Evolutionary conservation across 2,797 vertebrate species (phyloP).

Genomic region (Paedocypris micromegethes): DNA sequence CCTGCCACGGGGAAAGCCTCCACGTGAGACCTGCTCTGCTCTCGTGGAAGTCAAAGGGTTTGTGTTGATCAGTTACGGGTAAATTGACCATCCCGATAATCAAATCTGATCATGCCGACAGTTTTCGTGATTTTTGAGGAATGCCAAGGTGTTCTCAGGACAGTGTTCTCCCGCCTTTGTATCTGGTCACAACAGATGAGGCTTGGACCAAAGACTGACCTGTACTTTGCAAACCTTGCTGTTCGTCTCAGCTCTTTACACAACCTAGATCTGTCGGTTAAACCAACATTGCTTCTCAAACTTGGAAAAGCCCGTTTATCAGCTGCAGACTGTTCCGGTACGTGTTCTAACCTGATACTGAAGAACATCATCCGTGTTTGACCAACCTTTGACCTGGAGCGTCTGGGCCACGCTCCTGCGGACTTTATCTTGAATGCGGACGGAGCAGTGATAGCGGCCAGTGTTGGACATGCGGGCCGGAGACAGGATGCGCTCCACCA

Average conservation of each 20-base stretch:
- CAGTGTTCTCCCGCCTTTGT: too few species aligned
- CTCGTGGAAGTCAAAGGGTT: too few species aligned
- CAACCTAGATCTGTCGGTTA: too few species aligned
- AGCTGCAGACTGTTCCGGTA: background rate
- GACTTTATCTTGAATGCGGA: constrained; percentile 57
- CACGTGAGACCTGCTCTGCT: background rate
- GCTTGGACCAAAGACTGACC: too few species aligned
- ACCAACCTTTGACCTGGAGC: constrained; percentile 61
- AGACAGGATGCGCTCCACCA: constrained; percentile 39
- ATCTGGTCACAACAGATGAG: too few species aligned
- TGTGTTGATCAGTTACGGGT: background rate
- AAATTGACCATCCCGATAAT: too few species aligned
- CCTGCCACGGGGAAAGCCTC: constrained; percentile 48
- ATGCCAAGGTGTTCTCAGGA: too few species aligned
- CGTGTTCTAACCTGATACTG: background rate
- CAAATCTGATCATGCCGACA: too few species aligned
- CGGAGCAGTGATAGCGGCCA: constrained; percentile 60
- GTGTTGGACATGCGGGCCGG: constrained; percentile 61
- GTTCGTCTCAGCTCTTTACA: too few species aligned
- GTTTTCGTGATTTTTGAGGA: too few species aligned
- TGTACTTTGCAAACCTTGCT: too few species aligned
- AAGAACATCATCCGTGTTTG: background rate
- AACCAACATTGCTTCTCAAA: too few species aligned
- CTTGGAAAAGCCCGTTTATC: background rate
- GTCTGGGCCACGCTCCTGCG: constrained; percentile 35